These are phyloP conservation scores for Tamias sibiricus DNA, from an alignment of 2,113 vertebrate genomes.

Conservation along the genomic window DNA sequence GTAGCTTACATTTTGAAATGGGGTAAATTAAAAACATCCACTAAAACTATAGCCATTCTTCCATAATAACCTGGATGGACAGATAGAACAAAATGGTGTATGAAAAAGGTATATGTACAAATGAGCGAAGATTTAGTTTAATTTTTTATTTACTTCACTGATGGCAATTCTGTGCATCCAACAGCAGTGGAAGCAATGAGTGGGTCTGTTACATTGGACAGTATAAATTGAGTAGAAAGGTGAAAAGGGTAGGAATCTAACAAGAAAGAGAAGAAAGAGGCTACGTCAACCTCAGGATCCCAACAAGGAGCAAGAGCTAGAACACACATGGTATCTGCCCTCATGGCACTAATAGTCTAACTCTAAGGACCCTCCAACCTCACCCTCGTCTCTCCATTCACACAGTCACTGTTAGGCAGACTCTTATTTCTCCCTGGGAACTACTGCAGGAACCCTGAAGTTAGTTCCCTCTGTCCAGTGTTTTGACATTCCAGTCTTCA, in stretches of 20 bases:
- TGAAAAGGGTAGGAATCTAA: not conserved
- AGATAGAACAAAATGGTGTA: not conserved
- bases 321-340: not conserved
- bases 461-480: not conserved
- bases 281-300: not conserved
- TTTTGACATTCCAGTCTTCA: not conserved
- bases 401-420: not conserved
- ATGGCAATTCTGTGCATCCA: not conserved
- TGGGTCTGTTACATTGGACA: not conserved
- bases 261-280: constrained; percentile 21
- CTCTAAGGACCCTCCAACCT: not conserved
- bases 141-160: constrained; percentile 18
- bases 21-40: not conserved
- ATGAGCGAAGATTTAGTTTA: not conserved
- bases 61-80: not conserved
- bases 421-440: not conserved
- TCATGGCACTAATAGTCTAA: not conserved
- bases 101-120: not conserved
- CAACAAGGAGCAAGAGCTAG: not conserved
- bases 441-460: not conserved
- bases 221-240: not conserved
- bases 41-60: constrained; percentile 31
- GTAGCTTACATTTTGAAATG: constrained; percentile 12
- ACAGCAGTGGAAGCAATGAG: not conserved
- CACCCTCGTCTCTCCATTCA: not conserved